phyloP scores from a whole-genome alignment of 2,888 invertebrate species.

The Oxycera nigricornis region DNA sequence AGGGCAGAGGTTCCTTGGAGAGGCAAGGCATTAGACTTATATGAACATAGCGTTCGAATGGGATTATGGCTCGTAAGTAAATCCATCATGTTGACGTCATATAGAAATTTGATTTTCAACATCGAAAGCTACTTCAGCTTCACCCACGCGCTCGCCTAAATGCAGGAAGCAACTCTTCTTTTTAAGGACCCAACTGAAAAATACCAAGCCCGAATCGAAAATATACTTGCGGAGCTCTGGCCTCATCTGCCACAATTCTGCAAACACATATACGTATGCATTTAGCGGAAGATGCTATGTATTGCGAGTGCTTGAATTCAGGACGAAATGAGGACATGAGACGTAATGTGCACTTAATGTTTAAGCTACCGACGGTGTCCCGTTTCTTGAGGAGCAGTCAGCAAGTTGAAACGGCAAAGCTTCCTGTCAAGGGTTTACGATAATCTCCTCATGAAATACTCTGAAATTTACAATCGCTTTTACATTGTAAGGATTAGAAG shows the following conservation, averaged over 20 bases:
- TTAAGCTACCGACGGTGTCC: background rate
- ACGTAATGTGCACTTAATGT: background rate
- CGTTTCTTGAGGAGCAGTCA: background rate
- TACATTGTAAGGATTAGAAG: background rate
- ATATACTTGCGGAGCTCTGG: background rate
- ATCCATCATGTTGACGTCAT: too few species aligned
- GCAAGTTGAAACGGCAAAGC: background rate
- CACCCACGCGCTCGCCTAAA: background rate
- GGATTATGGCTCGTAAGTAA: too few species aligned
- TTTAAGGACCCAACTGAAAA: background rate
- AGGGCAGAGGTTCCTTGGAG: too few species aligned
- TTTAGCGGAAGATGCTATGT: background rate
- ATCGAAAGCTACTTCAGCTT: background rate
- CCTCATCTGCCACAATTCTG: background rate
- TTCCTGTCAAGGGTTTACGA: background rate
- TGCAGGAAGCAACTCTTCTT: background rate
- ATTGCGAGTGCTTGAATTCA: background rate
- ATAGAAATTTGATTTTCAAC: background rate
- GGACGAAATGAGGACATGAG: background rate
- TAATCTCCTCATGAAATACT: too few species aligned
- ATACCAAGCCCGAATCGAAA: background rate
- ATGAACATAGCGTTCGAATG: too few species aligned
- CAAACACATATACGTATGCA: background rate
- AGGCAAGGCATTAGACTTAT: too few species aligned
- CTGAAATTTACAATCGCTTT: background rate